phyloP scores from a whole-genome alignment of 2,113 vertebrate genomes.

The Mastomys coucha region DNA sequence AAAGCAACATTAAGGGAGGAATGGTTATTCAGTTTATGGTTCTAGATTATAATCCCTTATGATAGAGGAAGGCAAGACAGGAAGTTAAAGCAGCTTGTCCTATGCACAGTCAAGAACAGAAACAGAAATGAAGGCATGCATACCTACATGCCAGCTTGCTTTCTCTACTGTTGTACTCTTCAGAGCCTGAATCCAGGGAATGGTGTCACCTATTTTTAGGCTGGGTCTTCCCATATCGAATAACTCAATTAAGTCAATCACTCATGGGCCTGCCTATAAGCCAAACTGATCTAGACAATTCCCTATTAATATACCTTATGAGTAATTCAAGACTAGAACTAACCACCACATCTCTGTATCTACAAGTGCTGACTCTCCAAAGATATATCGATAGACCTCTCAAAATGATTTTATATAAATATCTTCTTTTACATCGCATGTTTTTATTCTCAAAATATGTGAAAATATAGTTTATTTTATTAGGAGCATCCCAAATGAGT shows the following conservation, averaged over 20 bases:
- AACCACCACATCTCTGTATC: neutral
- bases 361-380: neutral
- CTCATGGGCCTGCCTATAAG: neutral
- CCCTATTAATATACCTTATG: too few species aligned
- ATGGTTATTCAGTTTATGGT: neutral
- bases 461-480: neutral
- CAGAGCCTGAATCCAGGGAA: neutral
- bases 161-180: neutral
- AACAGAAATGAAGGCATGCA: too few species aligned
- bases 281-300: neutral
- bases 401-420: conserved; percentile 20
- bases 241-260: neutral
- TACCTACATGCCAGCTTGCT: neutral
- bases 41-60: neutral
- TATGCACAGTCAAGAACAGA: neutral
- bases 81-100: too few species aligned
- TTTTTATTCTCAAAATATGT: conserved; percentile 31
- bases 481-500: neutral
- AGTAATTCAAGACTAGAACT: neutral
- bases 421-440: conserved; percentile 2
- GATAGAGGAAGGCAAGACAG: neutral
- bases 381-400: neutral
- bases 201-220: neutral
- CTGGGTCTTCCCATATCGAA: neutral
- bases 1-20: neutral